Evolutionary conservation across 2,113 vertebrate species (phyloP), one percentile per base, ranked within the genome.

Genomic region (Strigops habroptila): DNA sequence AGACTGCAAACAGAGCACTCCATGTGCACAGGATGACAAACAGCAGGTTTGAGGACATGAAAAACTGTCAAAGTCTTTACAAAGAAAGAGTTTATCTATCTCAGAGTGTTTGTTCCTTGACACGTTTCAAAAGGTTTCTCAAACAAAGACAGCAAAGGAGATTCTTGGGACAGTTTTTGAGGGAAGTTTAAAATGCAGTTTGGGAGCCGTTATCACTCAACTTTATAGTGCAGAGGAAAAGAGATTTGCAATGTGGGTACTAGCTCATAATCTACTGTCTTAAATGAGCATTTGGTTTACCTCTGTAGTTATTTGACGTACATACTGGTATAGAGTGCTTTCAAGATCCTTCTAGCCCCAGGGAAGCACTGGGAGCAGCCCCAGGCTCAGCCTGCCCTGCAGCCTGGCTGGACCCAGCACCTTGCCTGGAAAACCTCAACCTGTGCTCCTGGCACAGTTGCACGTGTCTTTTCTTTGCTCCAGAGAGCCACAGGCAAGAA

Each of bases 261-360:
- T 90, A 15, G 28, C 18, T 65, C 71, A 39, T n/a, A 75, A n/a
- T 9, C 39, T 12, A 1, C 18, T 28, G 70, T 16, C 6, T 59
- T 31, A 24, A 70, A 1, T 3, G 35, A 6, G 16, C 30, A 2
- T 17, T 52, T 59, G 2, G 19, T 69, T 33, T 37, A 22, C 13
- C 51, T 35, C 79, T 17, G 57, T 28, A 44, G 63, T 15, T 65
- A 11, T 15, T 2, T 44, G 55, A 28, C 8, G 10, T 4, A 7
- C 53, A 5, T 12, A 21, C 21, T 84, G 48, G 7, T n/a, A 30
- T 1, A n/a, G 17, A 73, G 30, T 15, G 5, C 0, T 2, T 48
- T 14, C 33, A 33, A 25, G 52, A 39, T 65, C 44, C 49, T 48
- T 30, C 39, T 6, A 59, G 21, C 59, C 52, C 63, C 64, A 25